Base-by-base conservation (phyloP, 1,140 invertebrate genomes). In the Samia ricini region DNA sequence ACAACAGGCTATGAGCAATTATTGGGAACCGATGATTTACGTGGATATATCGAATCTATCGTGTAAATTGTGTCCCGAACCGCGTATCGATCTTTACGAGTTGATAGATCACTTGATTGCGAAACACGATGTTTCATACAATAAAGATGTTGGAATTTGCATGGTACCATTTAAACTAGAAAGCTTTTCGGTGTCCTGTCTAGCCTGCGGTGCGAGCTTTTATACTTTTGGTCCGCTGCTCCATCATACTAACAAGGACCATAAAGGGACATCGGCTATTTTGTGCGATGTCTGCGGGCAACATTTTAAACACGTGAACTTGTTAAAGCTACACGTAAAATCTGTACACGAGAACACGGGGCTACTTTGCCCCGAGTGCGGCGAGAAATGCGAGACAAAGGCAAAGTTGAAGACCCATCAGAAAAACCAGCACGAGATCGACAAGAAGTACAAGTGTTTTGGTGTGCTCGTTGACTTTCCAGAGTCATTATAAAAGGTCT, bases 181-280 rank as follows among this genome's bases (percentile, higher is more conserved):
- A 36, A 83, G 80, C 57, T 76, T 85, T 12, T 64, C 74, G 6
- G 66, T 85, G 0, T 77, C 72, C 19, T 89, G 87, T 52, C 60
- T 87, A 0, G 73, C 75, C 10, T 88, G 87, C 36, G 80, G 79
- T 0, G 77, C 72, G 0, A 77, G 64, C n/a, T 89, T 86, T 55
- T 83, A 81, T 15, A 82, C 83, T 0, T 89, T 89, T 42, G 87
- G 87, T 6, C 83, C 83, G 0, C 54, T 89, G 8, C 55, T 89
- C n/a, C 74, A 81, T 33, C 87, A 89, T 50, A 89, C 83, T 0
- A 89, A 89, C 58, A 88, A 88, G 54, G 77, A 84, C 33, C 87
- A 89, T 56, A 88, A 88, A 63, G 85, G 83, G 1, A 77, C 73
- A 0, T 85, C 83, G 0, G 77, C 79, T 0, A 85, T 85, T n/a